A percentile compares a stretch with the other conserved stretches of the same genome.
phyloP scores from a whole-genome alignment of 2,113 vertebrate genomes.

The Henicopernis longicauda region DNA sequence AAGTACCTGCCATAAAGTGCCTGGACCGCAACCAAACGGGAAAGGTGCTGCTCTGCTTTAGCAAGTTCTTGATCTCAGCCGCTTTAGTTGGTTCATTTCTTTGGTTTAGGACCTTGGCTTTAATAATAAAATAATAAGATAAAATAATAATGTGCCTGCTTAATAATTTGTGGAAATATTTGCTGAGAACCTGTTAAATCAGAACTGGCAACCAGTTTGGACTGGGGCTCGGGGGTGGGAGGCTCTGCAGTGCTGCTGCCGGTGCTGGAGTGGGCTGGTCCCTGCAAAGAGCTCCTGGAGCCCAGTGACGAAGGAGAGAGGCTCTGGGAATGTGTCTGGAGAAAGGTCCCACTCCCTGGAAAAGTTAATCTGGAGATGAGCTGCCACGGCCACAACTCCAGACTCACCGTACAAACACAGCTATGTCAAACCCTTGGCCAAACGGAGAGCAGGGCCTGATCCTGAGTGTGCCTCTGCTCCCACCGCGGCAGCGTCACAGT shows the following conservation, averaged over 20 bases:
- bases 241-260: rapidly evolving
- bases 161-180: background rate
- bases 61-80: background rate
- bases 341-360: background rate
- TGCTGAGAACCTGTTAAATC: background rate
- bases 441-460: background rate
- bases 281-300: background rate
- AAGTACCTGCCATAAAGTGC: slow-evolving; percentile 54
- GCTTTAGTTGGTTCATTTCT: background rate
- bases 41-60: slow-evolving; percentile 20
- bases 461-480: background rate
- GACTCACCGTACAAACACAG: rapidly evolving
- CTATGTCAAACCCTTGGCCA: background rate
- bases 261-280: too few relatives aligned
- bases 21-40: background rate
- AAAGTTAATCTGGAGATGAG: background rate
- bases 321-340: background rate
- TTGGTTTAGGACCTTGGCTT: background rate
- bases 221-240: background rate
- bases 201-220: background rate
- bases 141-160: background rate
- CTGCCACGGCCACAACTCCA: rapidly evolving
- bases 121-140: background rate
- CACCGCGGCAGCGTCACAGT: rapidly evolving
- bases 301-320: background rate